Percentiles rank a stretch among this genome's conserved stretches.
These are phyloP conservation scores for Monopis laevigella DNA, from an alignment of 2,888 invertebrate species.

Conservation along the genomic window DNA sequence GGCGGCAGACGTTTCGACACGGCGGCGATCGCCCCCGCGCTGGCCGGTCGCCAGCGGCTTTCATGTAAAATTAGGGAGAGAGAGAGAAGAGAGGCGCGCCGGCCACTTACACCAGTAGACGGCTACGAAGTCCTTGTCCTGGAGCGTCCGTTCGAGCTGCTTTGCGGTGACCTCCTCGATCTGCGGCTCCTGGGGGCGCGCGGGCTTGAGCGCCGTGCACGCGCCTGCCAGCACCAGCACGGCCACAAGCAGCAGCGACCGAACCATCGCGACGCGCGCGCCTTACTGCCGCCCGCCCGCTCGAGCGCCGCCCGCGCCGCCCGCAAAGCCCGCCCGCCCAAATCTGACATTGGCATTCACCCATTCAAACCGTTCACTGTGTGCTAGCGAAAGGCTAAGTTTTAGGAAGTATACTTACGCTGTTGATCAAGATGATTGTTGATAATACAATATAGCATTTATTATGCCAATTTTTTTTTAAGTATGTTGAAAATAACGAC, in stretches of 20 bases:
- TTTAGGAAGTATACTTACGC: no score
- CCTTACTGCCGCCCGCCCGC: conserved; percentile 47
- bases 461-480: no score
- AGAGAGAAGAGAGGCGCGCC: conserved; percentile 6
- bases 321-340: conserved; percentile 22
- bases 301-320: conserved; percentile 25
- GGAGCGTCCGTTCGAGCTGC: conserved; percentile 88
- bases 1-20: conserved; percentile 15
- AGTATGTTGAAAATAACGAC: no score
- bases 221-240: conserved; percentile 64
- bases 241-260: conserved; percentile 59
- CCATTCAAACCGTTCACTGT: no score
- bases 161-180: conserved; percentile 95
- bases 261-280: conserved; percentile 64
- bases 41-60: conserved; percentile 36
- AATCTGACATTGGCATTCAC: conserved; percentile 18
- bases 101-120: conserved; percentile 94
- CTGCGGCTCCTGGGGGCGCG: conserved; percentile 72
- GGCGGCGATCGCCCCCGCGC: conserved; percentile 37
- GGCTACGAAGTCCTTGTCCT: conserved; percentile 93
- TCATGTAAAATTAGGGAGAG: no score
- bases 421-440: no score
- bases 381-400: no score
- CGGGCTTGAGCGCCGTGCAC: conserved; percentile 48
- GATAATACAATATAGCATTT: no score